A percentile compares a stretch with the other conserved stretches of the same genome.
These are phyloP conservation scores for Sternarchorhynchus goeldii DNA, from an alignment of 2,797 vertebrate genomes.

Conservation along the genomic window DNA sequence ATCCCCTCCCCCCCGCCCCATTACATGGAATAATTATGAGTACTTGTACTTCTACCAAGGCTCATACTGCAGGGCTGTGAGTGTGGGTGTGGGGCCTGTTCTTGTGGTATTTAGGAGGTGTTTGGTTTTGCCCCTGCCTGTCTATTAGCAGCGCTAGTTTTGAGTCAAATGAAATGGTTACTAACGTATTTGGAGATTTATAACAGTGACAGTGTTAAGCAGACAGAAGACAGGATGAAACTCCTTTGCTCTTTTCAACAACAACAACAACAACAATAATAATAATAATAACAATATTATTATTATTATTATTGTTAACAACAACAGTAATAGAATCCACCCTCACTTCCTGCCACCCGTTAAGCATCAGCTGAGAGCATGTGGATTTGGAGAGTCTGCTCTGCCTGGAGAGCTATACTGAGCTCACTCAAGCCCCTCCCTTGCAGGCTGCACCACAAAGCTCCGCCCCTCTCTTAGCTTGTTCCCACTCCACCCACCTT, in stretches of 20 bases:
- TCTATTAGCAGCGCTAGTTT: neutral
- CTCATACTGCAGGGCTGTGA: neutral
- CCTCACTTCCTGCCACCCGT: neutral
- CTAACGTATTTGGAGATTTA: neutral
- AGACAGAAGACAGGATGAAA: neutral
- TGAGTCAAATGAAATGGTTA: neutral
- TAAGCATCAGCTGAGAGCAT: neutral
- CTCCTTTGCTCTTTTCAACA: neutral
- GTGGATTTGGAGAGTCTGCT: neutral
- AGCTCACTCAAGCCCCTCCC: constrained; percentile 4
- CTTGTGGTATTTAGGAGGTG: neutral
- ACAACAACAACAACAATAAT: too few species aligned
- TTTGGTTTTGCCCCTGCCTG: neutral
- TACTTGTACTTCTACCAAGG: neutral
- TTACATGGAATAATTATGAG: neutral
- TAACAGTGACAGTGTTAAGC: neutral
- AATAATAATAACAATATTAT: too few species aligned
- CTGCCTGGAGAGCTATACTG: neutral
- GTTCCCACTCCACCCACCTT: neutral
- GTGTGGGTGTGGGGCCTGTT: neutral
- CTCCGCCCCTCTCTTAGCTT: neutral
- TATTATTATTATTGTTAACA: too few species aligned
- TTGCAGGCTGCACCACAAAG: neutral
- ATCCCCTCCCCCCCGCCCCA: too few species aligned
- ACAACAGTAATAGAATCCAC: neutral